Base-by-base conservation (phyloP, 2,888 invertebrate species). In the Eupithecia tripunctaria region DNA sequence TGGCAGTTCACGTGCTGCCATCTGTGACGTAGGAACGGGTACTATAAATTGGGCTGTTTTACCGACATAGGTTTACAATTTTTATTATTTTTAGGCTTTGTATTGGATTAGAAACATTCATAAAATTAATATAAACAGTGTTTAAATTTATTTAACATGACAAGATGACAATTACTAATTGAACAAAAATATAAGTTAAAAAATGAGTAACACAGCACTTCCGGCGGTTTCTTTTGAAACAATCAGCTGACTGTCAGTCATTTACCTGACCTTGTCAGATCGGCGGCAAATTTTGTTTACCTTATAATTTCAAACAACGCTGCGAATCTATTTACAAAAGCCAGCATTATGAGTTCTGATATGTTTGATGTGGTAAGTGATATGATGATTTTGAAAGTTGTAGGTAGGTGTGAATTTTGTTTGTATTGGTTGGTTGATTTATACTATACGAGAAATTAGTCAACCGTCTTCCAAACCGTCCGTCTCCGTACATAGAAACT, bases 1-100 rank as follows among this genome's bases (percentile, higher is more conserved):
- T 73, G 41, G 15, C 68, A 66, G 47, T 32, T 12, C 15, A 25
- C 43, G 78, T 82, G 82, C 83, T 87, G 91, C 89, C 91, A 89
- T 89, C 92, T 92, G 75, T 81, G 74, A 69, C 47, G 10, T 29
- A 0, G 25, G 4, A 3, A 2, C 12, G n/a, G 1, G 18, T 18
- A 70, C 36, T 41, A 27, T 32, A n/a, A 47, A 76, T 71, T 14
- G 41, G 43, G 56, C 85, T 86, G 83, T 70, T 85, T 84, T 78
- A 82, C 75, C 84, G 82, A 84, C 29, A 15, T 15, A 32, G 10
- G 14, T 8, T 8, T 62, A 29, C 8, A n/a, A 63, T 36, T 32
- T 36, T 63, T 29, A 62, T 18, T 15, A 4, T 29, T n/a, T 29
- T 29, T 60, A 27, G 27, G 6, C 15, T 60, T 25, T 56, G 1